Evolutionary conservation across 2,888 invertebrate genomes (phyloP).

Genomic region (Perizoma flavofasciatum): DNA sequence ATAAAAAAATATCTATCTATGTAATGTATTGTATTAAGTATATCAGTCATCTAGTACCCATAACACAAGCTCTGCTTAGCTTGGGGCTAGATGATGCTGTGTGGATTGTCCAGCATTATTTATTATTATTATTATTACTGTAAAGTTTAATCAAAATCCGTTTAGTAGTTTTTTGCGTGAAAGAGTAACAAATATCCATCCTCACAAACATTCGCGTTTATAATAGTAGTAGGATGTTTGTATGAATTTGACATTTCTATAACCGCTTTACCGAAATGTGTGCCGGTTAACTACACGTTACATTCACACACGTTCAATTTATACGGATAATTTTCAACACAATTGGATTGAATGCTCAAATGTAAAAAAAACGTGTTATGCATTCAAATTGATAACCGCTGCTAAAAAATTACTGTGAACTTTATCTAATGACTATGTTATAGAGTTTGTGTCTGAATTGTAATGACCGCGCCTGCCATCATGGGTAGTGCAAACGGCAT

Average conservation of each 20-base stretch:
- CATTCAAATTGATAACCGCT: slow-evolving; percentile 27
- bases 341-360: slow-evolving; percentile 33
- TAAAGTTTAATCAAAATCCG: too few species aligned
- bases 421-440: slow-evolving; percentile 27
- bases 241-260: slow-evolving; percentile 32
- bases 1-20: too few species aligned
- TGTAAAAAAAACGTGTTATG: slow-evolving; percentile 33
- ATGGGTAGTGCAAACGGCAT: slow-evolving; percentile 28
- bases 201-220: too few species aligned
- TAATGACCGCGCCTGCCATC: slow-evolving; percentile 23
- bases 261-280: slow-evolving; percentile 36
- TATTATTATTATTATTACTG: too few species aligned
- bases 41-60: too few species aligned
- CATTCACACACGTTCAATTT: slow-evolving; percentile 43
- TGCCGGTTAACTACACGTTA: slow-evolving; percentile 37
- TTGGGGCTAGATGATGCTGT: too few species aligned
- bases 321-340: slow-evolving; percentile 37
- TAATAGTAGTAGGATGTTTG: slow-evolving; percentile 4
- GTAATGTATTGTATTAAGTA: too few species aligned
- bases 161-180: too few species aligned
- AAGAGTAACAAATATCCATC: too few species aligned
- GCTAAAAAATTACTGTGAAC: slow-evolving; percentile 22
- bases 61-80: too few species aligned
- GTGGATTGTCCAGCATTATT: too few species aligned
- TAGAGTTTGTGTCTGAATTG: slow-evolving; percentile 15